Base-by-base conservation (phyloP, 1,140 invertebrate species). In the Orussus abietinus region DNA sequence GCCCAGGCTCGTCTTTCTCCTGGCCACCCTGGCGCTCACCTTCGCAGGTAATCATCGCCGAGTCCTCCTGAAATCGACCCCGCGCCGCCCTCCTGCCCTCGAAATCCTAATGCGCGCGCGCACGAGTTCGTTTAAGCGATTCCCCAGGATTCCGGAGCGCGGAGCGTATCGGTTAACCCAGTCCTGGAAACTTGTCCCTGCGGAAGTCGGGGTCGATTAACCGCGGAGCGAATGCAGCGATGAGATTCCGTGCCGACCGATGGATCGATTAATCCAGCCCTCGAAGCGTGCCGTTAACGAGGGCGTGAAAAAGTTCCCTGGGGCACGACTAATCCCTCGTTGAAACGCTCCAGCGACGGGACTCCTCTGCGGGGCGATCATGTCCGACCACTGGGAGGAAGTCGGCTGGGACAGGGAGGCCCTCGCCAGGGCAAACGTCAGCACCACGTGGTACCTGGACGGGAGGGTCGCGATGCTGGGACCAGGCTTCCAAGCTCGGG, bases 341-440 rank as follows among this genome's bases (percentile, higher is more conserved):
- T 15, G 22, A 21, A 29, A 34, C 37, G 15, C 38, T 53, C 32
- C 37, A 68, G 82, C 84, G 2, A 88, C 86, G n/a, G 81, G 80
- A 5, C 81, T 90, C 77, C 67, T 92, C 11, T 88, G 85, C 51
- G 80, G 79, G 2, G 85, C 87, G 21, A 86, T 90, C 49, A 86
- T 90, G 81, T 88, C 87, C 14, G 85, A 90, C 55, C 84, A 90
- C 59, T 91, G 88, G 88, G 88, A 92, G 62, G 80, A 85, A 55
- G 80, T 91, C 20, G 76, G 74, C 19, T 90, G 88, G 85, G 80
- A 89, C 61, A 76, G 74, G 25, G 62, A 70, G 3, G 75, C 74
- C 12, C 62, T 83, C 25, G 53, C 57, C 5, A 57, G 53, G 15
- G 49, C 54, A 2, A 74, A 72, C 35, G 55, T 66, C 25, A 64